phyloP scores from a whole-genome alignment of 2,797 vertebrate species.

The Denticeps clupeoides region DNA sequence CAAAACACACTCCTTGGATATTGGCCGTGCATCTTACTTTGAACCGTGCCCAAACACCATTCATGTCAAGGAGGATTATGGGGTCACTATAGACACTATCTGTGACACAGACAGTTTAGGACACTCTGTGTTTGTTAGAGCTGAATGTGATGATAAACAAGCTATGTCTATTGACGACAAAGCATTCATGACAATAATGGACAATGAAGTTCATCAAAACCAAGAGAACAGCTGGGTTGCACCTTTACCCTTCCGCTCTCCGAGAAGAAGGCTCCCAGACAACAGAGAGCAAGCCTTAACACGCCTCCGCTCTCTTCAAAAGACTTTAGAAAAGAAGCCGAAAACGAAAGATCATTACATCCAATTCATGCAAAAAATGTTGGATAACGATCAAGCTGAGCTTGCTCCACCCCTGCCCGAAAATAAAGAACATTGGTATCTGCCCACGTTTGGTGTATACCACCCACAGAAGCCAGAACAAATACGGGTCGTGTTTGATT shows the following conservation, averaged over 20 bases:
- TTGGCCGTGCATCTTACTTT: neutral
- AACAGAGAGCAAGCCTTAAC: neutral
- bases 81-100: neutral
- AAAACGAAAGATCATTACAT: constrained; percentile 21
- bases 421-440: neutral
- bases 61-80: neutral
- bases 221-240: constrained; percentile 3
- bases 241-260: constrained; percentile 5
- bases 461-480: neutral
- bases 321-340: constrained; percentile 8
- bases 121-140: neutral
- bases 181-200: neutral
- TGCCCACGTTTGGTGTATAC: neutral
- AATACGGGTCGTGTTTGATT: neutral
- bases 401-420: neutral
- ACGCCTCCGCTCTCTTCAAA: neutral
- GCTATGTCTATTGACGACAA: constrained; percentile 1
- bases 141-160: neutral
- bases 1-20: neutral
- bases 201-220: neutral
- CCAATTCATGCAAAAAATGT: constrained; percentile 3
- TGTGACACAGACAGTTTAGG: neutral
- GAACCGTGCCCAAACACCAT: neutral
- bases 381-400: constrained; percentile 1
- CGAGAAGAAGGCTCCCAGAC: neutral